A percentile compares a stretch with the other conserved stretches of the same genome.
Conservation (phyloP, 2,113 vertebrate species). For the Perca fluviatilis region DNA sequence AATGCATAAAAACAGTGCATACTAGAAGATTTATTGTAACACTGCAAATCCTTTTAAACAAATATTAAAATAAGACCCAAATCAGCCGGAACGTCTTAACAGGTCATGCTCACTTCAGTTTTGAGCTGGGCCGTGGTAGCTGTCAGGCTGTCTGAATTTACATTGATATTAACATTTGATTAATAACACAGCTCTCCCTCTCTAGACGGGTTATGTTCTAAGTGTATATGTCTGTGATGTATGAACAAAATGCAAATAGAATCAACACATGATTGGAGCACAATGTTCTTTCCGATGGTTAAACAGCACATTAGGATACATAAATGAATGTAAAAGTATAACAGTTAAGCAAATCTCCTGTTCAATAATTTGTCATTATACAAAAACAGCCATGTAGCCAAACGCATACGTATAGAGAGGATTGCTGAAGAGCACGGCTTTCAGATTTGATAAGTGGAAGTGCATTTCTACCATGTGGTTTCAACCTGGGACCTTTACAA, state of each 20-base stretch:
- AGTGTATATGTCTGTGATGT: slow-evolving; percentile 59
- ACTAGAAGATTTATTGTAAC: slow-evolving; percentile 79
- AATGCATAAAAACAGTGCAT: slow-evolving; percentile 83
- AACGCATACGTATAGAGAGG: slow-evolving; percentile 32
- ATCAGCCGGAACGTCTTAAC: slow-evolving; percentile 72
- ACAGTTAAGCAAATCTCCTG: slow-evolving; percentile 45
- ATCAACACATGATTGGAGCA: slow-evolving; percentile 45
- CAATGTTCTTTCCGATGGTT: slow-evolving; percentile 40
- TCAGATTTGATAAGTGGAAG: slow-evolving; percentile 73
- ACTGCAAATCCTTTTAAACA: slow-evolving; percentile 83
- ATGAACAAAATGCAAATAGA: slow-evolving; percentile 65
- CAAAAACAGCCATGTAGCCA: slow-evolving; percentile 40
- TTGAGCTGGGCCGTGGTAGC: slow-evolving; percentile 43
- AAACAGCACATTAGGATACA: slow-evolving; percentile 45
- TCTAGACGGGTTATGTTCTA: slow-evolving; percentile 51
- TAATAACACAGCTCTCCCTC: slow-evolving; percentile 68
- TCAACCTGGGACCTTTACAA: slow-evolving; percentile 79
- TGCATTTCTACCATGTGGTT: slow-evolving; percentile 71
- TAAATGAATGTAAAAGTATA: slow-evolving; percentile 43
- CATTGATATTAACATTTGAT: slow-evolving; percentile 80
- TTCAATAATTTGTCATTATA: slow-evolving; percentile 49
- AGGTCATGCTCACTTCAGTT: slow-evolving; percentile 62
- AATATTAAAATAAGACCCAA: slow-evolving; percentile 86
- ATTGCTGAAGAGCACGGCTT: slow-evolving; percentile 57
- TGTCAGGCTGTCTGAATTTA: slow-evolving; percentile 78